These are phyloP conservation scores for Neolamprologus fasciatus DNA, from an alignment of 2,113 vertebrate genomes.

Conservation along the genomic window DNA sequence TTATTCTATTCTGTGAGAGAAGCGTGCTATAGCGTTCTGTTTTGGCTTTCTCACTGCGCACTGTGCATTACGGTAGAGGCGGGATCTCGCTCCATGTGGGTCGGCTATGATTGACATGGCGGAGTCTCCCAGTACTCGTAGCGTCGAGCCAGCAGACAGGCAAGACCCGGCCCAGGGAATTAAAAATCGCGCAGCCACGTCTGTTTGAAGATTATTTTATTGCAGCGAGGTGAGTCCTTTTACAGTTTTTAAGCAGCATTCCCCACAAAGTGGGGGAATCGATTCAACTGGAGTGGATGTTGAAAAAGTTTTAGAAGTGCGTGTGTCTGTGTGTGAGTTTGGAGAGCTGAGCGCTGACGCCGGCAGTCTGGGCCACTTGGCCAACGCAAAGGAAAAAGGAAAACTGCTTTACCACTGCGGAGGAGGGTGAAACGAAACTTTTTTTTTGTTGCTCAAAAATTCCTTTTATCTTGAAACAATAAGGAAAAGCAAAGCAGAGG, in stretches of 20 bases:
- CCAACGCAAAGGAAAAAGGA: slow-evolving; percentile 56
- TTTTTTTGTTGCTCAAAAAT: not conserved
- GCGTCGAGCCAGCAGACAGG: slow-evolving; percentile 67
- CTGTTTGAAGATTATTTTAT: slow-evolving; percentile 65
- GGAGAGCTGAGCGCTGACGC: slow-evolving; percentile 62
- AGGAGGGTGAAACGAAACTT: slow-evolving; percentile 46
- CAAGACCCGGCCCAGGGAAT: slow-evolving; percentile 64
- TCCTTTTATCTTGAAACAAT: not conserved
- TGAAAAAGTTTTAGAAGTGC: slow-evolving; percentile 58
- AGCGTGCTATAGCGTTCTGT: not conserved
- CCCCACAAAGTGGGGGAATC: not conserved
- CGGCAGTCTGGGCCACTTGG: slow-evolving; percentile 69
- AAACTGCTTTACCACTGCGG: slow-evolving; percentile 23
- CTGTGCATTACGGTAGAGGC: slow-evolving; percentile 55
- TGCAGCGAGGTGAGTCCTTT: slow-evolving; percentile 66
- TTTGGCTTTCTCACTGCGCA: not conserved
- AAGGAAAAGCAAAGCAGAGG: not conserved
- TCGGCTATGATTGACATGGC: slow-evolving; percentile 70
- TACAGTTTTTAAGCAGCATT: not conserved
- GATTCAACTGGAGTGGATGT: not conserved
- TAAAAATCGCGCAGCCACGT: slow-evolving; percentile 57
- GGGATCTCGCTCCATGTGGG: slow-evolving; percentile 64
- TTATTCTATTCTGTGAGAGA: not conserved
- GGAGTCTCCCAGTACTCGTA: slow-evolving; percentile 64
- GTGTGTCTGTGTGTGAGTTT: slow-evolving; percentile 29